phyloP scores from a whole-genome alignment of 2,797 vertebrate species.

The Lacerta agilis region DNA sequence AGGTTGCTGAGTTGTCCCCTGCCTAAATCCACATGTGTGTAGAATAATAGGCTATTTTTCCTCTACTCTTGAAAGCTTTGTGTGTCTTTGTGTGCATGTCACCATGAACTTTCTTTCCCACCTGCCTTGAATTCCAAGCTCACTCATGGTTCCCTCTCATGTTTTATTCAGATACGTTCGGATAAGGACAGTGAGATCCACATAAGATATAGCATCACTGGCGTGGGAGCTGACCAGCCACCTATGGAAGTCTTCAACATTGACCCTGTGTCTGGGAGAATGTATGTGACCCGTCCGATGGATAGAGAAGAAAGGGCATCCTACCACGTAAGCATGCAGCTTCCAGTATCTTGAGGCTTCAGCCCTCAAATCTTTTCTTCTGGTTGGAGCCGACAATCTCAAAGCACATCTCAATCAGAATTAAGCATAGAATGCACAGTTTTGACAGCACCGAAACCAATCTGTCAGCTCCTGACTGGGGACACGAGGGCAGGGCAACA shows the following conservation, averaged over 20 bases:
- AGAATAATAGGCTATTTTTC: slow-evolving; percentile 32
- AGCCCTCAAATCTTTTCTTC: neutral
- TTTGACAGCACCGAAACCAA: neutral
- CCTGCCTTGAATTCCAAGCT: slow-evolving; percentile 6
- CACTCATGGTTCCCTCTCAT: slow-evolving; percentile 36
- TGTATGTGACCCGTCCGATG: slow-evolving; percentile 95
- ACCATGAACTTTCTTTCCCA: neutral
- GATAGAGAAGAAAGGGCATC: slow-evolving; percentile 94
- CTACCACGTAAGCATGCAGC: slow-evolving; percentile 87
- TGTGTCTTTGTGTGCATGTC: slow-evolving; percentile 9
- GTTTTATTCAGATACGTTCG: slow-evolving; percentile 88
- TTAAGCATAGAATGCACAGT: neutral
- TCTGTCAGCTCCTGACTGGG: neutral
- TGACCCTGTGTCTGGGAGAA: slow-evolving; percentile 91
- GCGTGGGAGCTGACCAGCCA: slow-evolving; percentile 93
- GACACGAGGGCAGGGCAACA: neutral
- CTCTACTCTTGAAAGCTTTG: neutral
- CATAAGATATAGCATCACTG: slow-evolving; percentile 95
- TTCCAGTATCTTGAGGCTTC: neutral
- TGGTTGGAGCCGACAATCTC: neutral
- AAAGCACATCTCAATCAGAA: neutral
- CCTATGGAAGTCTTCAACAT: slow-evolving; percentile 97
- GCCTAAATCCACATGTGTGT: slow-evolving; percentile 42
- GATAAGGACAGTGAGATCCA: slow-evolving; percentile 96
- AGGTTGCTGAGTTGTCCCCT: slow-evolving; percentile 8